Conservation (phyloP, 2,888 invertebrate genomes). For the Osmoderma eremita region DNA sequence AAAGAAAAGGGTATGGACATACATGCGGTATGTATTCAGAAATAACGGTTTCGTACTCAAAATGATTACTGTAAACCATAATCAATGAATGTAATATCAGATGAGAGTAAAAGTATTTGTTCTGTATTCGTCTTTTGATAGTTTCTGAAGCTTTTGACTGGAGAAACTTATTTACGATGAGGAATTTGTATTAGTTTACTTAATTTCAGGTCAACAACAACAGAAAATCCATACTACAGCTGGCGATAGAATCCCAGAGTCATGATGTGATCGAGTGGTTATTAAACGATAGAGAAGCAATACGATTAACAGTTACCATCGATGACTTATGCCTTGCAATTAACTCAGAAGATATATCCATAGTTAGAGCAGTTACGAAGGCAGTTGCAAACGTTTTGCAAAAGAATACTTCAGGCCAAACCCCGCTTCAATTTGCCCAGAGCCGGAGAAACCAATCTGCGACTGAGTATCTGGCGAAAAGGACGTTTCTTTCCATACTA, state of each 20-base stretch:
- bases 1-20: not conserved
- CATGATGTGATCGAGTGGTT: slow-evolving; percentile 5
- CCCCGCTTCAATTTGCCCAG: not conserved
- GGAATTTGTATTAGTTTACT: not conserved
- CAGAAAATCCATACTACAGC: not conserved
- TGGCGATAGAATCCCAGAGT: not conserved
- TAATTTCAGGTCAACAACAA: not conserved
- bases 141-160: too few species aligned
- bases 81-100: too few species aligned
- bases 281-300: not conserved
- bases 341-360: not conserved
- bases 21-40: slow-evolving; percentile 1
- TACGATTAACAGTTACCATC: not conserved
- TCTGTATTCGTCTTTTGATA: too few species aligned
- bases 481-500: not conserved
- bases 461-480: not conserved
- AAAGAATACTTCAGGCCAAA: slow-evolving; percentile 1
- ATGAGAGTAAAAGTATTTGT: too few species aligned
- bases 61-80: too few species aligned
- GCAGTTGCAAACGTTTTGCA: not conserved
- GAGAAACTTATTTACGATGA: too few species aligned
- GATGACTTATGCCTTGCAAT: slow-evolving; percentile 6
- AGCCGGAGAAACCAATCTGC: not conserved
- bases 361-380: not conserved
- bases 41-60: too few species aligned